Evolutionary conservation across 2,113 vertebrate genomes (phyloP).

Genomic region (Ardeotis arabs): DNA sequence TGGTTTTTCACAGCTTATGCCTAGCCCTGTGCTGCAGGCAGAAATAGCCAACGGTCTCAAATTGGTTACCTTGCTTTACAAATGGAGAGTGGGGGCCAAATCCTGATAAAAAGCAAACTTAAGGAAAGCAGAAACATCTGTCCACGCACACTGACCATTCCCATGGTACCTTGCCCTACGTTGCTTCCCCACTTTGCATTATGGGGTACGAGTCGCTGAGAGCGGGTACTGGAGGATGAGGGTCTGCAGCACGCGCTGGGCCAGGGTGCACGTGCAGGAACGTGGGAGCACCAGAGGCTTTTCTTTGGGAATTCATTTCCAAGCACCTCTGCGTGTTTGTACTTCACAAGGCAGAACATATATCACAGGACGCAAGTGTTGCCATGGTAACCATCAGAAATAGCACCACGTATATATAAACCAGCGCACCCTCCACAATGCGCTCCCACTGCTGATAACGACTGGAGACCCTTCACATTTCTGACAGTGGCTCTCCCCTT

Average conservation of each 20-base stretch:
- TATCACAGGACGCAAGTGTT: background rate
- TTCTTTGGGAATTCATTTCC: background rate
- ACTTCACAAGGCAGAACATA: background rate
- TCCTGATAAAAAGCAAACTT: background rate
- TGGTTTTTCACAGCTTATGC: background rate
- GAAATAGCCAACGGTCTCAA: background rate
- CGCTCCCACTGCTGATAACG: background rate
- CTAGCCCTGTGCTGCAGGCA: background rate
- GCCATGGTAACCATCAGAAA: conserved; percentile 27
- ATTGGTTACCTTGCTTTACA: background rate
- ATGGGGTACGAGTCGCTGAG: accelerated
- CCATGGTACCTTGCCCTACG: background rate
- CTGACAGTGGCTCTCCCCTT: background rate
- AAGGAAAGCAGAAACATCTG: background rate
- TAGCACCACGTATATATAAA: background rate
- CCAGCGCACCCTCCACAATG: background rate
- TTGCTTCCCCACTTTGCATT: background rate
- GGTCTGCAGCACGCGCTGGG: background rate
- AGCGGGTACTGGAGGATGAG: background rate
- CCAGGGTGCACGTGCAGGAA: background rate
- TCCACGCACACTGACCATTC: background rate
- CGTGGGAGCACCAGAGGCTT: background rate
- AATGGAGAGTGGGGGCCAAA: background rate
- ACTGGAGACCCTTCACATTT: background rate
- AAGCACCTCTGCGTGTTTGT: background rate